A percentile compares a stretch with the other conserved stretches of the same genome.
Evolutionary conservation across 2,888 invertebrate species (phyloP).

Genomic region (Erebia epiphron): DNA sequence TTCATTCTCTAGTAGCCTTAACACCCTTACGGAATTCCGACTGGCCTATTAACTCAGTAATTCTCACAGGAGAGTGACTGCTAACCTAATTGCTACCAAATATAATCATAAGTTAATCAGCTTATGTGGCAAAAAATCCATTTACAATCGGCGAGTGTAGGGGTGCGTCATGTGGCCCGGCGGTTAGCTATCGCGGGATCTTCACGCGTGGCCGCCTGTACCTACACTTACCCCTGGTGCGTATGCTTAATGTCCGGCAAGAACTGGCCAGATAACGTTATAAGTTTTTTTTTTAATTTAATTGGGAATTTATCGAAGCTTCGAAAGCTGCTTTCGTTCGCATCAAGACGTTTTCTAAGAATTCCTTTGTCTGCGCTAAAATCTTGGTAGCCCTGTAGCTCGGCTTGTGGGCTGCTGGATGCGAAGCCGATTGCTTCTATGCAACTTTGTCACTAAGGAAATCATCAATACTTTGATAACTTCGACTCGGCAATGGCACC

Average conservation of each 20-base stretch:
- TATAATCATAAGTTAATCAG: conserved; percentile 34
- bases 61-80: conserved; percentile 23
- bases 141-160: conserved; percentile 40
- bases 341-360: too few species aligned
- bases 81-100: conserved; percentile 29
- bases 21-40: not conserved
- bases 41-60: conserved; percentile 15
- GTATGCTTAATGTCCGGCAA: conserved; percentile 45
- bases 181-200: conserved; percentile 72
- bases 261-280: conserved; percentile 17
- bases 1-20: not conserved
- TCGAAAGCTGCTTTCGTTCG: not conserved
- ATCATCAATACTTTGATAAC: too few species aligned
- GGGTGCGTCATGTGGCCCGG: conserved; percentile 60
- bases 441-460: too few species aligned
- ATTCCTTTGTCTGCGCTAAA: too few species aligned
- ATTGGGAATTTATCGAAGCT: not conserved
- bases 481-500: too few species aligned
- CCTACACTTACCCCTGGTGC: conserved; percentile 32
- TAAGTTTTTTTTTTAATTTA: conserved; percentile 9
- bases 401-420: too few species aligned
- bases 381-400: too few species aligned
- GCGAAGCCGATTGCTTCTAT: too few species aligned
- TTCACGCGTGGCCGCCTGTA: conserved; percentile 62
- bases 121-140: conserved; percentile 41